A percentile compares a stretch with the other conserved stretches of the same genome.
phyloP scores from a whole-genome alignment of 2,888 invertebrate species.

The Salticus scenicus region DNA sequence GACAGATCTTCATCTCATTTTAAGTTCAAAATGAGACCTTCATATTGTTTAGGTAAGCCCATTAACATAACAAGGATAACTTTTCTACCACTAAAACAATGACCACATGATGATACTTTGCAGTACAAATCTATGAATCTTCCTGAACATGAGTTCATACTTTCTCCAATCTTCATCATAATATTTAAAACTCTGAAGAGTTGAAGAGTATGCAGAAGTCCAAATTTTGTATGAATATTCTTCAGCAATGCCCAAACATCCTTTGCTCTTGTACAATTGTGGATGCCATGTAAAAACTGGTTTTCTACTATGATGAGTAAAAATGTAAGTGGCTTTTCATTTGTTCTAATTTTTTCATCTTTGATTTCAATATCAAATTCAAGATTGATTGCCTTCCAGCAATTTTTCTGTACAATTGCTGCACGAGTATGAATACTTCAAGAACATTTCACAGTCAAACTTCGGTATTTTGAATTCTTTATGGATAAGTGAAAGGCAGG shows the following conservation, averaged over 20 bases:
- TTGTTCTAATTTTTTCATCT: neutral
- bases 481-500: too few species aligned
- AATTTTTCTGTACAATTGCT: constrained; percentile 19
- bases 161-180: neutral
- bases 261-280: neutral
- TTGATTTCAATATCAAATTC: constrained; percentile 10
- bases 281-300: constrained; percentile 31
- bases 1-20: too few species aligned
- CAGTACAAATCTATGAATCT: neutral
- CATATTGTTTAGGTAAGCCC: too few species aligned
- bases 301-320: constrained; percentile 17
- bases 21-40: too few species aligned
- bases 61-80: too few species aligned
- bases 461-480: too few species aligned
- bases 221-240: constrained; percentile 20
- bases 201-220: constrained; percentile 10
- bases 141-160: neutral
- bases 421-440: constrained; percentile 2
- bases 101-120: neutral
- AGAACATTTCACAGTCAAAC: too few species aligned
- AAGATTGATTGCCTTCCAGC: too few species aligned
- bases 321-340: constrained; percentile 16
- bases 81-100: neutral
- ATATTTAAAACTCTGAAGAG: neutral
- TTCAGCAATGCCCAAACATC: constrained; percentile 11